Evolutionary conservation across 2,888 invertebrate genomes (phyloP).

Genomic region (Eucriotettix oculatus): DNA sequence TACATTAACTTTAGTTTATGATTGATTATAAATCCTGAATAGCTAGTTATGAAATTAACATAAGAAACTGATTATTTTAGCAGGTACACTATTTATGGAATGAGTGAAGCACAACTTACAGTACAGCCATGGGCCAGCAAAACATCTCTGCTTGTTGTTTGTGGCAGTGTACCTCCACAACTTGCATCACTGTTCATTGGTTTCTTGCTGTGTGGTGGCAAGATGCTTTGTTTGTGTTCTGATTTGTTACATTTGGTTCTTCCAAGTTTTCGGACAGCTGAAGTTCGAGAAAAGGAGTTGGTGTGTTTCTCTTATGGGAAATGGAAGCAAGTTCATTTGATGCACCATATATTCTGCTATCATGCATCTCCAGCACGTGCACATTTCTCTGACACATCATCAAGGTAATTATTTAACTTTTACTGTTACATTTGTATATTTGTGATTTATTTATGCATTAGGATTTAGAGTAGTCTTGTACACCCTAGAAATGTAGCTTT

Average conservation of each 20-base stretch:
- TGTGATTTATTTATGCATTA: no score
- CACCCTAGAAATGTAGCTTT: no score
- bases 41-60: no score
- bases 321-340: conserved; percentile 64
- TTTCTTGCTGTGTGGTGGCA: conserved; percentile 53
- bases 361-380: conserved; percentile 57
- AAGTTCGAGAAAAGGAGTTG: conserved; percentile 66
- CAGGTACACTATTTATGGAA: conserved; percentile 29
- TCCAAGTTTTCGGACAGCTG: conserved; percentile 69
- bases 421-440: no score
- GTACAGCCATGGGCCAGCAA: conserved; percentile 45
- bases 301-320: conserved; percentile 69
- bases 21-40: no score
- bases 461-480: no score
- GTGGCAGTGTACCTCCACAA: conserved; percentile 51
- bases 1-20: no score
- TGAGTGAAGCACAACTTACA: conserved; percentile 25
- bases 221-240: conserved; percentile 62
- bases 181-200: conserved; percentile 50
- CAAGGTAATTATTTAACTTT: no score
- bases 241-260: conserved; percentile 61
- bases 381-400: neutral
- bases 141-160: conserved; percentile 55
- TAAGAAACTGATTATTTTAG: no score
- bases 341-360: conserved; percentile 78